Evolutionary conservation across 2,113 vertebrate genomes (phyloP).

Genomic region (Myiagra hebetior): DNA sequence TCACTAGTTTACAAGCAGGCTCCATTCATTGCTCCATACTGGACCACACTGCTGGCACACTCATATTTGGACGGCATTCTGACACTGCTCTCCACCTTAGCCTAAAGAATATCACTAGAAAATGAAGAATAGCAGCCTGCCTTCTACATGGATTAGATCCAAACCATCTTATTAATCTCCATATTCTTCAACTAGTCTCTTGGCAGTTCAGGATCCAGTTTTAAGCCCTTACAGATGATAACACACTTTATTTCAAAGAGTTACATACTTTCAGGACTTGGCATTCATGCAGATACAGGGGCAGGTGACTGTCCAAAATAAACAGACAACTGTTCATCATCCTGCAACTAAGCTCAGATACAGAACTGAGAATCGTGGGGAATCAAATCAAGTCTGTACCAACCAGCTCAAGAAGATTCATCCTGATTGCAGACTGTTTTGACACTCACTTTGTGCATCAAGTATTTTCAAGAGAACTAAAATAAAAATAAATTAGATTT

Average conservation of each 20-base stretch:
- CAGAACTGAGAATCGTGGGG: not conserved
- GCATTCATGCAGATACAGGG: not conserved
- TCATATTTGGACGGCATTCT: not conserved
- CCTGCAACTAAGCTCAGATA: not conserved
- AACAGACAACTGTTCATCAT: not conserved
- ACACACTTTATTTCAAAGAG: not conserved
- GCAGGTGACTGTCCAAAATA: not conserved
- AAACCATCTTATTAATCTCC: not conserved
- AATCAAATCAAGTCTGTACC: not conserved
- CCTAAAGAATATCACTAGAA: not conserved
- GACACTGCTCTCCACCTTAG: not conserved
- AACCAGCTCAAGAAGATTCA: not conserved
- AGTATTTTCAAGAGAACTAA: not conserved
- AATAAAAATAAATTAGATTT: not conserved
- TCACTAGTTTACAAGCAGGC: not conserved
- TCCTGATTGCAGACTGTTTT: not conserved
- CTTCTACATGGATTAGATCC: not conserved
- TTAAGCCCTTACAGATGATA: not conserved
- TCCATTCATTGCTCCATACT: not conserved
- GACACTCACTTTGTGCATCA: not conserved
- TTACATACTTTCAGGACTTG: not conserved
- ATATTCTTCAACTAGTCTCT: not conserved
- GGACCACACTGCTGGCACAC: not conserved
- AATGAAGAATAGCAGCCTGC: not conserved
- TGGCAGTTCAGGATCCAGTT: not conserved